Percentiles rank a stretch among this genome's conserved stretches.
Evolutionary conservation across 2,797 vertebrate species (phyloP).

Genomic region (Chaetodon trifasciatus): DNA sequence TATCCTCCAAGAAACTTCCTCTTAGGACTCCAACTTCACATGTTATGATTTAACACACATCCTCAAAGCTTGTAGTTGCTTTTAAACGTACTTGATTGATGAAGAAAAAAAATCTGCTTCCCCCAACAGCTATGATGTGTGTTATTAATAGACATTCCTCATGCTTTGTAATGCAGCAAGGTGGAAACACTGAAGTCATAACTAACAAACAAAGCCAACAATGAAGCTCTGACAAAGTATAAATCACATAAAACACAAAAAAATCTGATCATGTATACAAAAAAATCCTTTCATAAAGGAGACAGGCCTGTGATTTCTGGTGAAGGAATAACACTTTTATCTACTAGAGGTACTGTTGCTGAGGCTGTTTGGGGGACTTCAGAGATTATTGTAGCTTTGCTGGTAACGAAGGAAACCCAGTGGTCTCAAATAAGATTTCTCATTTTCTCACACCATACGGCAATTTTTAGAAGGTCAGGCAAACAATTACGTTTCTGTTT

Average conservation of each 20-base stretch:
- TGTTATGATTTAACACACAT: neutral
- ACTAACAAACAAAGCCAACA: constrained; percentile 41
- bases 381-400: neutral
- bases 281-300: constrained; percentile 21
- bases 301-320: constrained; percentile 22
- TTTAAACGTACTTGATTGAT: constrained; percentile 2
- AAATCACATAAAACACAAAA: constrained; percentile 33
- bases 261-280: neutral
- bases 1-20: constrained; percentile 46
- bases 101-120: constrained; percentile 7
- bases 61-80: neutral
- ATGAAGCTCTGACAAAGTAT: constrained; percentile 33
- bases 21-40: neutral
- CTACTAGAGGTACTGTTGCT: neutral
- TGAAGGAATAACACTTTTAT: constrained; percentile 29
- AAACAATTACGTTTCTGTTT: constrained; percentile 6
- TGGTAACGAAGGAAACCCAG: neutral
- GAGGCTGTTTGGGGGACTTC: neutral
- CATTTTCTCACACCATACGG: neutral
- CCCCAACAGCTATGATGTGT: constrained; percentile 8
- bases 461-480: neutral
- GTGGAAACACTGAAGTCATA: constrained; percentile 66
- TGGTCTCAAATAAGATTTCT: constrained; percentile 21
- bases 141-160: constrained; percentile 35
- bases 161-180: constrained; percentile 37